A percentile compares a stretch with the other conserved stretches of the same genome.
Conservation (phyloP, 1,140 invertebrate genomes). For the Zaprionus tsacasi region DNA sequence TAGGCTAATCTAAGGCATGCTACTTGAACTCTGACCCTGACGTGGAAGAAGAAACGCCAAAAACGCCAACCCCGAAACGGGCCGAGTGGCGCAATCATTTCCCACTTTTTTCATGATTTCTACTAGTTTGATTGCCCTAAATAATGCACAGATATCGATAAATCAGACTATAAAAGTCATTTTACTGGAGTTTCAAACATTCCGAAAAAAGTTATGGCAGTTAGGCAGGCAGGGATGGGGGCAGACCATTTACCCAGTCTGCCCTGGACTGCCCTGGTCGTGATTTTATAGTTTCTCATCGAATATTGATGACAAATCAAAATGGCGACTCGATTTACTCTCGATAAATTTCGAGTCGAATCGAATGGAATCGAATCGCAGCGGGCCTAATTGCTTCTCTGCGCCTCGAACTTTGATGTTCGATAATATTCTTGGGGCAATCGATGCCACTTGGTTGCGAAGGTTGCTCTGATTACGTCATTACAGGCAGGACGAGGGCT, state of each 20-base stretch:
- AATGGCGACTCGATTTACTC: not conserved
- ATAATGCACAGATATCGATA: not conserved
- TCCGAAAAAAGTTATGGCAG: not conserved
- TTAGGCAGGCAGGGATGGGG: not conserved
- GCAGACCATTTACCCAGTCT: too few species aligned
- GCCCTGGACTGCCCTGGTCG: not conserved
- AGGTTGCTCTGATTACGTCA: slow-evolving; percentile 7
- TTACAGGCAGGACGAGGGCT: not conserved
- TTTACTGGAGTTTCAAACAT: not conserved
- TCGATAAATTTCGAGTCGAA: not conserved
- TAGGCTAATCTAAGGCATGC: slow-evolving; percentile 22
- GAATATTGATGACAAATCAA: slow-evolving; percentile 3
- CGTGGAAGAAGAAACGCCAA: not conserved
- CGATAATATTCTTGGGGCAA: slow-evolving; percentile 1
- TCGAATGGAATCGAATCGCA: not conserved
- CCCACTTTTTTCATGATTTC: slow-evolving; percentile 9
- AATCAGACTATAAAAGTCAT: not conserved
- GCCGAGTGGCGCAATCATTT: not conserved
- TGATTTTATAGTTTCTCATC: slow-evolving; percentile 5
- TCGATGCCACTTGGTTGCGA: not conserved
- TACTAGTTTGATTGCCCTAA: not conserved
- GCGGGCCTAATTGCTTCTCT: not conserved
- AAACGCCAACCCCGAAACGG: not conserved
- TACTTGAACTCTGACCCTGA: slow-evolving; percentile 6
- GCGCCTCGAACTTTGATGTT: not conserved